Percentiles rank a stretch among this genome's conserved stretches.
phyloP scores from a whole-genome alignment of 2,888 invertebrate species.

The Hipparchia sbordonii region DNA sequence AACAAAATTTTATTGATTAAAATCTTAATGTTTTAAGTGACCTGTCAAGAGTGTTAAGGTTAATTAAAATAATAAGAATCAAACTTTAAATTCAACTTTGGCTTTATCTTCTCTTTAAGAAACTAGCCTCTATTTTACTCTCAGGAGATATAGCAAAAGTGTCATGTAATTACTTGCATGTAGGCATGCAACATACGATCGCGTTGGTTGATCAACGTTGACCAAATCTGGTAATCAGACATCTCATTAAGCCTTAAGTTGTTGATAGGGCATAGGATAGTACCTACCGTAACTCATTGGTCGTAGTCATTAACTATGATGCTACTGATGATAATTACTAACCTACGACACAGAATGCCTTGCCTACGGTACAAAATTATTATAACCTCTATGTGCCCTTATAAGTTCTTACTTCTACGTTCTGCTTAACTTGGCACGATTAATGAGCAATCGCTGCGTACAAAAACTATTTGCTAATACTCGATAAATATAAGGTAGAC shows the following conservation, averaged over 20 bases:
- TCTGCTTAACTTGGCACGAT: slow-evolving; percentile 7
- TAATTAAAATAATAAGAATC: no score
- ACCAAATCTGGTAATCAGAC: slow-evolving; percentile 13
- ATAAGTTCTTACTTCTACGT: neutral
- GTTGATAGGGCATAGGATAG: neutral
- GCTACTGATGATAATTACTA: slow-evolving; percentile 11
- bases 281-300: neutral
- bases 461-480: slow-evolving; percentile 2
- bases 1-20: no score
- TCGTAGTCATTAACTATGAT: slow-evolving; percentile 6
- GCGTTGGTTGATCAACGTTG: slow-evolving; percentile 1
- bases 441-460: slow-evolving; percentile 5
- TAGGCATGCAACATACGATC: neutral
- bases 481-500: neutral
- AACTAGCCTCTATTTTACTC: no score
- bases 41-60: no score
- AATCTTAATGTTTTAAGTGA: no score
- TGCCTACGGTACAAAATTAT: slow-evolving; percentile 5
- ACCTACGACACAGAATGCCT: neutral
- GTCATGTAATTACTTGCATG: slow-evolving; percentile 9
- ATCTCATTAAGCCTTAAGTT: slow-evolving; percentile 10
- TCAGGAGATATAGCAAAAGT: neutral
- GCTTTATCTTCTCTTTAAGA: no score
- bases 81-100: no score
- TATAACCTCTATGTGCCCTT: slow-evolving; percentile 10